Percentiles rank a stretch among this genome's conserved stretches.
Conservation (phyloP, 2,113 vertebrate genomes). For the Apus apus region DNA sequence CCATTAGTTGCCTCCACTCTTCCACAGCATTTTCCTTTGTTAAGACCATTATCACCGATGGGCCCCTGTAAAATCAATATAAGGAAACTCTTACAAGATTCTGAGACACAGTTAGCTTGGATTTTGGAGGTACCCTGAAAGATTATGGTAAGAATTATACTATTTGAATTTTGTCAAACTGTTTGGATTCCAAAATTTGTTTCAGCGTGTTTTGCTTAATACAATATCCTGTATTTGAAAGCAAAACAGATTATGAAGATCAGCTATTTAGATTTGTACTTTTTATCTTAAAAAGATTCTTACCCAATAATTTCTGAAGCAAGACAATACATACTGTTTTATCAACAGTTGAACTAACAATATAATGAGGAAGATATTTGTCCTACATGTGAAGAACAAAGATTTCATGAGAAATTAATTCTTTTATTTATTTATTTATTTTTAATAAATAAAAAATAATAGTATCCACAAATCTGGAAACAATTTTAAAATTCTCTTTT, state of each 20-base stretch:
- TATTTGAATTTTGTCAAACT: neutral
- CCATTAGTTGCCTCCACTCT: conserved; percentile 68
- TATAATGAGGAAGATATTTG: neutral
- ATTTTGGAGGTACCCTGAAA: neutral
- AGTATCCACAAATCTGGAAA: neutral
- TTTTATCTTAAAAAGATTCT: neutral
- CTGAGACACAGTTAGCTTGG: neutral
- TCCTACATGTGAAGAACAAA: neutral
- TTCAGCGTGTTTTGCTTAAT: neutral
- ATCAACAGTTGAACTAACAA: neutral
- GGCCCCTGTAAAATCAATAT: conserved; percentile 46
- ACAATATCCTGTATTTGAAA: neutral
- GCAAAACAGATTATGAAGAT: neutral
- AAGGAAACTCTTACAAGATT: neutral
- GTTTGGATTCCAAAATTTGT: neutral
- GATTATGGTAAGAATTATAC: neutral
- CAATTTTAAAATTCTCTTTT: neutral
- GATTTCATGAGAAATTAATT: neutral
- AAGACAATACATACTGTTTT: neutral
- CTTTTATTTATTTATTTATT: too few relatives aligned
- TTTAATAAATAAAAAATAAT: neutral
- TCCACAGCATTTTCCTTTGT: conserved; percentile 72
- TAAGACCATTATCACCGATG: conserved; percentile 64
- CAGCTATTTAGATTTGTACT: neutral
- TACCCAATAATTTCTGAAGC: neutral